Evolutionary conservation across 2,797 vertebrate species (phyloP).

Genomic region (Chaetophractus vellerosus): DNA sequence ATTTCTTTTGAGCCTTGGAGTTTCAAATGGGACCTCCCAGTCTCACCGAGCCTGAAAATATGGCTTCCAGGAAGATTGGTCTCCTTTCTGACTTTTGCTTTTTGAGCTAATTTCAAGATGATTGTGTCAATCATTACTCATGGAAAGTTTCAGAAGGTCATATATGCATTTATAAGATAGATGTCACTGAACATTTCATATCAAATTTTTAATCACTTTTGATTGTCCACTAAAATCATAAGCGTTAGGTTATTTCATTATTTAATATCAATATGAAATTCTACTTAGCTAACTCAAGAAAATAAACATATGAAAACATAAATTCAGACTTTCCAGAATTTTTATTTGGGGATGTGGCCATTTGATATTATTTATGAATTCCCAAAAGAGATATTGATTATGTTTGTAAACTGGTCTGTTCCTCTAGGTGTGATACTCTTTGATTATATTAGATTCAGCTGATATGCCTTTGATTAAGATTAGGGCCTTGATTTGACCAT

Average conservation of each 20-base stretch:
- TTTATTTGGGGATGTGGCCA: neutral
- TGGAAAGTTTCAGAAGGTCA: neutral
- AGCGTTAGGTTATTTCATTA: neutral
- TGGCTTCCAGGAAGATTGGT: neutral
- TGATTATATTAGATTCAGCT: no score
- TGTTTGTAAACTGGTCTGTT: no score
- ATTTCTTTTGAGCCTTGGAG: no score
- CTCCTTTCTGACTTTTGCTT: neutral
- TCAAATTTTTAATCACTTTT: neutral
- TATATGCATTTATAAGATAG: neutral
- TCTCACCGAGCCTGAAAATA: neutral
- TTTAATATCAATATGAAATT: neutral
- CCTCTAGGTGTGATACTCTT: no score
- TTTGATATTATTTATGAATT: no score
- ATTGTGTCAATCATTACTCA: neutral
- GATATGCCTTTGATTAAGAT: no score
- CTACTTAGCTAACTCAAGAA: neutral
- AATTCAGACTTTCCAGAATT: neutral
- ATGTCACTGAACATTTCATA: neutral
- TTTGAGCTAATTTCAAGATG: slow-evolving; percentile 13
- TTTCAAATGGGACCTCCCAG: neutral
- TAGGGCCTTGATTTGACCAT: no score
- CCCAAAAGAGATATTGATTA: no score
- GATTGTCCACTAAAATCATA: neutral
- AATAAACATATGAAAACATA: neutral